Conservation (phyloP, 2,797 vertebrate genomes). For the Liasis olivaceus region DNA sequence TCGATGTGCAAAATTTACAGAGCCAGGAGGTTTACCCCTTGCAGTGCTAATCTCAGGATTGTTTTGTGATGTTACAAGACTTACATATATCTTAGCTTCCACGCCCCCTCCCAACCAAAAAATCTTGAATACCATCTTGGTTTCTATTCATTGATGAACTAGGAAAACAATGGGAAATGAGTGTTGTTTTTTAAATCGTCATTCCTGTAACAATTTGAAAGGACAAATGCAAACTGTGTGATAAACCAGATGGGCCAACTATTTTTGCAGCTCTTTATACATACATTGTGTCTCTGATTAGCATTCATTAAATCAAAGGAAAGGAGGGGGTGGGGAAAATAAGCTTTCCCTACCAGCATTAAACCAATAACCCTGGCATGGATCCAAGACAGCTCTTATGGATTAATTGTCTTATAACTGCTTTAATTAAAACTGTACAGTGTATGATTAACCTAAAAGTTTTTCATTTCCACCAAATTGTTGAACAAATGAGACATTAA, state of each 20-base stretch:
- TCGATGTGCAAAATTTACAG: background rate
- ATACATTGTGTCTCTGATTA: slow-evolving; percentile 81
- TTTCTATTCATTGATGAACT: background rate
- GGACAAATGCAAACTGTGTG: slow-evolving; percentile 77
- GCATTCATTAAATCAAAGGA: slow-evolving; percentile 81
- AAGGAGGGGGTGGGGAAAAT: slow-evolving; percentile 59
- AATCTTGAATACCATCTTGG: background rate
- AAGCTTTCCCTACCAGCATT: slow-evolving; percentile 78
- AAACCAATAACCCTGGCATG: slow-evolving; percentile 79
- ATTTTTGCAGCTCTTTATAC: slow-evolving; percentile 74
- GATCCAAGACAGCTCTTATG: slow-evolving; percentile 75
- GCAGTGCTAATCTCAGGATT: background rate
- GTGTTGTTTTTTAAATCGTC: slow-evolving; percentile 26
- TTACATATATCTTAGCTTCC: background rate
- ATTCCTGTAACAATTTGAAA: slow-evolving; percentile 75
- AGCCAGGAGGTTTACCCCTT: background rate
- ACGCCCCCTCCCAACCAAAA: background rate
- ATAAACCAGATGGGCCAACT: slow-evolving; percentile 80
- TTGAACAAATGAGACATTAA: slow-evolving; percentile 84
- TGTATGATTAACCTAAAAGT: slow-evolving; percentile 86
- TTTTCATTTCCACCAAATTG: slow-evolving; percentile 82
- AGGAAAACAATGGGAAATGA: slow-evolving; percentile 55
- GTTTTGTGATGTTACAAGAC: background rate
- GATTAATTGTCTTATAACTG: slow-evolving; percentile 85
- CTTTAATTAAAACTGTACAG: slow-evolving; percentile 84